These are phyloP conservation scores for Tenualosa ilisha DNA, from an alignment of 2,797 vertebrate species.

Conservation along the genomic window DNA sequence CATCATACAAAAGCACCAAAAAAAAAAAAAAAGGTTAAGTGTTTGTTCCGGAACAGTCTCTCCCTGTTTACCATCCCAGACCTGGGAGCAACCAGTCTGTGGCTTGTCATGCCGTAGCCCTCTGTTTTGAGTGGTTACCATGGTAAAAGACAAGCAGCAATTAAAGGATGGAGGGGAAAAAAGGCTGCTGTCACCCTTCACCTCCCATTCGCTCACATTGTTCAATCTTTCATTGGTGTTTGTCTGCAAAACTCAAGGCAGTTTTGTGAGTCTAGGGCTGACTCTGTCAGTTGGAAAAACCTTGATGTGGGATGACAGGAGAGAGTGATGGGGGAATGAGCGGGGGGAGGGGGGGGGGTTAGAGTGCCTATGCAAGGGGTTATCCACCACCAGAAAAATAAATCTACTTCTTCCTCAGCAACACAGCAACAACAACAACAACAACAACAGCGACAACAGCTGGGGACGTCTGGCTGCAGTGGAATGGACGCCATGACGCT, in stretches of 20 bases:
- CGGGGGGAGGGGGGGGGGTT: not conserved
- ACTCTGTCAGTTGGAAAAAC: not conserved
- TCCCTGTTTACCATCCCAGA: not conserved
- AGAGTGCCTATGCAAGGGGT: not conserved
- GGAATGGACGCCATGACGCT: not conserved
- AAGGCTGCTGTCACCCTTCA: not conserved
- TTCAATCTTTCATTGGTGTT: not conserved
- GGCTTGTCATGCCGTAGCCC: not conserved
- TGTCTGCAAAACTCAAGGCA: not conserved
- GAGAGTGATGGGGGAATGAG: not conserved
- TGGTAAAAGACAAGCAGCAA: not conserved
- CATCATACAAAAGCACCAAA: not conserved
- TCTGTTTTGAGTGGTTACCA: conserved; percentile 1
- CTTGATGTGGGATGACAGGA: not conserved
- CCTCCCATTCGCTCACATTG: not conserved
- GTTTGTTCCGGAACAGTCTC: not conserved
- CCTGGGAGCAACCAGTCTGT: not conserved
- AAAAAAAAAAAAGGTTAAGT: not conserved
- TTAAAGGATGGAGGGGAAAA: not conserved
- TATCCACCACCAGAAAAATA: not conserved
- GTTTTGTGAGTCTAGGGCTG: not conserved
- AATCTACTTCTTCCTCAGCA: not conserved
- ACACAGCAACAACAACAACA: not conserved
- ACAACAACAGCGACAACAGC: not conserved
- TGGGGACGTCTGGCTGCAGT: not conserved